Percentiles rank a stretch among this genome's conserved stretches.
phyloP scores from a whole-genome alignment of 2,113 vertebrate species.

The Mionectes macconnelli region DNA sequence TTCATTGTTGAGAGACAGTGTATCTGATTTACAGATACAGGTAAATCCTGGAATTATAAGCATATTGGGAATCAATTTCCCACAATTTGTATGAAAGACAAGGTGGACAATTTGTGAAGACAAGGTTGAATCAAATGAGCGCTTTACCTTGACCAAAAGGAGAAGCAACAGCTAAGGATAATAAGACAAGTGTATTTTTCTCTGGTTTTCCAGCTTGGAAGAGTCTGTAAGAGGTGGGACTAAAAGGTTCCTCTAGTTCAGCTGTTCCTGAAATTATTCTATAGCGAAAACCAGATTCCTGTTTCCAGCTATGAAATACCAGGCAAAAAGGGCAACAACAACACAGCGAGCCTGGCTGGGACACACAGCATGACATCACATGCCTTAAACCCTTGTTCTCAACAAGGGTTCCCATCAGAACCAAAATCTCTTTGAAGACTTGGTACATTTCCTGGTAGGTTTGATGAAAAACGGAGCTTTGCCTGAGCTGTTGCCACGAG shows the following conservation, averaged over 20 bases:
- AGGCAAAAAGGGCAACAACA: slow-evolving; percentile 9
- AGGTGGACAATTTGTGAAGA: slow-evolving; percentile 16
- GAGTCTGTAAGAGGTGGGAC: not conserved
- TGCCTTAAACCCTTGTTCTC: not conserved
- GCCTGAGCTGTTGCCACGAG: not conserved
- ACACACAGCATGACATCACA: not conserved
- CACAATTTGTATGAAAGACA: not conserved
- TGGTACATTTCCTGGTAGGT: slow-evolving; percentile 8
- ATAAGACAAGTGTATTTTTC: not conserved
- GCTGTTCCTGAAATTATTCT: not conserved
- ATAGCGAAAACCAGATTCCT: not conserved
- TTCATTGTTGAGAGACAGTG: not conserved
- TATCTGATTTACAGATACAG: not conserved
- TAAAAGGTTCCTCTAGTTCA: not conserved
- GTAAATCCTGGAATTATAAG: not conserved
- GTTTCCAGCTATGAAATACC: not conserved
- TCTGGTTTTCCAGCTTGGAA: not conserved
- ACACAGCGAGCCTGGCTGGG: not conserved
- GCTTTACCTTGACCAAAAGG: not conserved
- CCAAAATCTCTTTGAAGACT: slow-evolving; percentile 16
- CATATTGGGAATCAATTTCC: not conserved
- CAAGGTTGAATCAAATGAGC: not conserved
- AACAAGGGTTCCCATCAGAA: not conserved
- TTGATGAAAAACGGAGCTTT: slow-evolving; percentile 38
- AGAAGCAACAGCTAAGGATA: not conserved